Base-by-base conservation (phyloP, 2,888 invertebrate species). In the Sympetrum striolatum region DNA sequence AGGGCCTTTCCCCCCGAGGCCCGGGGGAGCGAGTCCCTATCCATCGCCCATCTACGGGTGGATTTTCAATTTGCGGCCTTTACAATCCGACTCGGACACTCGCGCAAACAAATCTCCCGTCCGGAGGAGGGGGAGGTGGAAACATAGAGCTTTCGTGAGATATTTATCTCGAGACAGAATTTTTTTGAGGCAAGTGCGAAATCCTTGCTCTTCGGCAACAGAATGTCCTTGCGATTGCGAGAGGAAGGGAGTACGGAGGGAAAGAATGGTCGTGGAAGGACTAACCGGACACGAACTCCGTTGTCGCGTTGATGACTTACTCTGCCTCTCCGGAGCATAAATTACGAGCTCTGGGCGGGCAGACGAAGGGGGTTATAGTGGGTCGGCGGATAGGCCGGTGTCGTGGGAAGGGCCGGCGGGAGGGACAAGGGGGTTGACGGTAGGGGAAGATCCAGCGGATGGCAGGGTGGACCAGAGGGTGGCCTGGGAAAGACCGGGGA, bases 271-370 rank as follows among this genome's bases (percentile, higher is more conserved):
- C 48, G 25, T 10, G 35, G 35, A 60, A 60, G 86, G 53, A 31
- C 86, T 82, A 58, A 86, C 86, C 86, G 60, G 86, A 86, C 86
- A 86, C 86, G 86, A 86, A 64, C 60, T 58, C 82, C 82, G 86
- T 86, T 86, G 86, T 86, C 86, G 86, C 86, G 86, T 86, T 86
- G 86, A 86, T 86, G 86, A 86, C 86, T 86, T 86, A 86, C 86
- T 86, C 86, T 64, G 60, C 86, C 86, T 60, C 60, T 64, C 37
- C 37, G n/a, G 37, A 58, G 86, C 86, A 86, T 86, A 86, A 86
- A 86, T 86, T 86, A 60, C 86, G 82, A 58, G 53, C 81, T 58
- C 58, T 82, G 82, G 58, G 82, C 82, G 58, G 58, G 82, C 82
- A 53, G 82, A 53, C 6, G 80, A 10, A 14, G 80, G 37, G 18